Percentiles rank a stretch among this genome's conserved stretches.
phyloP scores from a whole-genome alignment of 2,113 vertebrate species.

The Neofelis nebulosa region DNA sequence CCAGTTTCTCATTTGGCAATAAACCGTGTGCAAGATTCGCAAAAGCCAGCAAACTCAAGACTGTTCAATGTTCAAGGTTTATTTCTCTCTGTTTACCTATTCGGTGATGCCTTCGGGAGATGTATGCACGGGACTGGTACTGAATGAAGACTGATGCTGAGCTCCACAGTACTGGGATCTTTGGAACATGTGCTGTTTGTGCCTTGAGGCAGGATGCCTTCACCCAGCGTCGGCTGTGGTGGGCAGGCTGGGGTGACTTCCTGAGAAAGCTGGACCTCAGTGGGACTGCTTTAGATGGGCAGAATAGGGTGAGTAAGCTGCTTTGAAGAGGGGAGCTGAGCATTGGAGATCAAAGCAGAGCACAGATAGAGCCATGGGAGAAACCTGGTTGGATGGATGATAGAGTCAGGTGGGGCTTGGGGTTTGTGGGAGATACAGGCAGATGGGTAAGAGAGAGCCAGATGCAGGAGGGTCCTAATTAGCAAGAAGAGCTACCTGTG shows the following conservation, averaged over 20 bases:
- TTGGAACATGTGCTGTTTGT: background rate
- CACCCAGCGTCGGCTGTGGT: background rate
- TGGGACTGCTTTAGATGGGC: background rate
- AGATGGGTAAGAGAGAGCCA: background rate
- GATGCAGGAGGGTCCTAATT: background rate
- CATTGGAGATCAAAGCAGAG: background rate
- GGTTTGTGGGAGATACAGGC: background rate
- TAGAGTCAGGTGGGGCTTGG: background rate
- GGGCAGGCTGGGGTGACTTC: background rate
- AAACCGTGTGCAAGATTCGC: background rate
- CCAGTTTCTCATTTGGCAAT: slow-evolving; percentile 30
- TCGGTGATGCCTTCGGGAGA: background rate
- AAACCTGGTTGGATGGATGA: background rate
- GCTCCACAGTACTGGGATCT: background rate
- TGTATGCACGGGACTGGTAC: background rate
- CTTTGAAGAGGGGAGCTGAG: background rate
- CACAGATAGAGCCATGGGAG: too few species aligned
- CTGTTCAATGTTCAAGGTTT: background rate
- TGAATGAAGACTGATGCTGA: background rate
- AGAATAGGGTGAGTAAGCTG: background rate
- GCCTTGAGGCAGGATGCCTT: background rate
- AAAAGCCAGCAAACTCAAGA: background rate
- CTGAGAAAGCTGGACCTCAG: background rate
- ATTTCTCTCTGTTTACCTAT: slow-evolving; percentile 11
- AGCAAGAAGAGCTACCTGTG: background rate